Base-by-base conservation (phyloP, 2,797 vertebrate species). In the Sebastiscus tertius region DNA sequence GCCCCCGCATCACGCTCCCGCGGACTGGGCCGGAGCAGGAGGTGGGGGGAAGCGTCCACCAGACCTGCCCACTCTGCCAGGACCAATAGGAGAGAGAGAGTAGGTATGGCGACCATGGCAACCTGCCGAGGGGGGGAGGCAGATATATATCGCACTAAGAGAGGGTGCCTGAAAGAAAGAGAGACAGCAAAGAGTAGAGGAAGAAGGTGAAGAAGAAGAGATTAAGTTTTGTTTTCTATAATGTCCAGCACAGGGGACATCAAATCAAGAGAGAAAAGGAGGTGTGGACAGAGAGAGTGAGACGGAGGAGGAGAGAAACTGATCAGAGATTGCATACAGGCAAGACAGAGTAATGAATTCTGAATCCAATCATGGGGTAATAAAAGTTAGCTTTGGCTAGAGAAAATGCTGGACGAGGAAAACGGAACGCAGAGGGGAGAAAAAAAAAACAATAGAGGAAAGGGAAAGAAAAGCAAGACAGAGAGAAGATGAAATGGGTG, bases 41-140 rank as follows among this genome's bases (percentile, higher is more conserved):
- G 96, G 96, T 97, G 97, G 90, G 98, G 97, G 92, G 97, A 97
- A 91, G 97, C 93, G 68, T 96, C 96, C 84, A 95, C 95, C 77
- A 91, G 92, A 93, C 95, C 95, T 82, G 89, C 93, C 95, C 96
- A 96, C 94, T 97, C 97, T 94, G 95, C 93, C 93, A 96, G 95
- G 92, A 95, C 94, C 95, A 96, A 92, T 85, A 95, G 94, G 92
- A 96, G 95, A 95, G 95, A 95, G 95, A 97, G 96, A 94, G 95
- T 96, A 93, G 95, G 96, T 96, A 95, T 96, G 94, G 95, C 95
- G 90, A 96, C 95, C 95, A 95, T 96, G 95, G 95, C 93, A 94
- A 94, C 92, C 94, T 92, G 92, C 92, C 94, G 91, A 92, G 91
- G 92, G 93, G 91, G 93, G 93, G 89, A 92, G 94, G 94, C 92